Evolutionary conservation across 2,888 invertebrate genomes (phyloP), one percentile per base, ranked within the genome.

Genomic region (Amphipyra berbera): DNA sequence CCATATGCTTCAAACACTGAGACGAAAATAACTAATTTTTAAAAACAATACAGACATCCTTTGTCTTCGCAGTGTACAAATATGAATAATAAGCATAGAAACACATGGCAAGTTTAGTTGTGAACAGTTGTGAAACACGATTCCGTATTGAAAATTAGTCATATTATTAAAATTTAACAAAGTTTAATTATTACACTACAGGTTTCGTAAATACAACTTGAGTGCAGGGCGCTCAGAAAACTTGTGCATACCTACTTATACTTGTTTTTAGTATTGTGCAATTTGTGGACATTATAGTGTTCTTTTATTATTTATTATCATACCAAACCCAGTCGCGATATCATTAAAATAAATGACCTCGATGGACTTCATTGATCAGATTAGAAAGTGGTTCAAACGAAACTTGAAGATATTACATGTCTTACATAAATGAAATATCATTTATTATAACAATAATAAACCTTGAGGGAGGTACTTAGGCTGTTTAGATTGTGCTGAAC

Each of bases 401-500:
- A 3, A 41, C 21, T 42, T 21, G 7, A 4, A 56, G 27, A 13
- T 40, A 14, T 33, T 42, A 72, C 7, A 56, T 15, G 14, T 54
- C 42, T 50, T 42, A 40, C 42, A 54, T 46, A 53, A 49, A 61
- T 46, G 0, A 38, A 45, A 27, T 37, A 3, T 14, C n/a, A 40
- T 49, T 49, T 54, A 46, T 30, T 37, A 27, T 2, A 42, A 54
- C 35, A 54, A 46, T 61, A 41, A 58, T 59, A 50, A 70, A 66
- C 67, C 71, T 75, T 75, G 71, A 35, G 12, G 14, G 9, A 21
- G 33, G 41, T 45, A 21, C 30, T 21, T 27, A 33, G 14, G 21
- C 12, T 52, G 42, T 42, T 74, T 61, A 65, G 61, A 68, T 64
- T 65, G 62, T 60, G 42, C 21, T 68, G 35, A 21, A 49, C 44